Evolutionary conservation across 2,797 vertebrate genomes (phyloP), one percentile per base, ranked within the genome.

Genomic region (Diplodus puntazzo): DNA sequence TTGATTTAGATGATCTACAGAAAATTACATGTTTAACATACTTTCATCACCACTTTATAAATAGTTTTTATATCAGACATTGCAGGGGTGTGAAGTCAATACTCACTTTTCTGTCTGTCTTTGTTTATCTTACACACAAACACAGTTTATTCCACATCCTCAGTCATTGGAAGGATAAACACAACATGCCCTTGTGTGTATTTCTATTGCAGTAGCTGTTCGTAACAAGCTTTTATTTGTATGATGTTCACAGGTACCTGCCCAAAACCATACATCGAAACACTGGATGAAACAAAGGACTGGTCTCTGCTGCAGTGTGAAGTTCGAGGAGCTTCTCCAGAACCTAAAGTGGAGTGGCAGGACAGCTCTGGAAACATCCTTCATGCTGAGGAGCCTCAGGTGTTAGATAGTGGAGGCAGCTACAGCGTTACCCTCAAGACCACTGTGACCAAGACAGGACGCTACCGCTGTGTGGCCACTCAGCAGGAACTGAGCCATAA

Each of bases 221-320:
- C 6, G 3, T 34, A 34, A 34, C 30, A 34, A 6, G 30, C 30
- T 25, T 45, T 0, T 23, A 1, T 9, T 30, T 34, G 7, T 34
- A 6, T 34, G 30, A 10, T 49, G 2, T 45, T 55, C 10, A 20
- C 55, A 81, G 79, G 27, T 1, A 68, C 57, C n/a, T 43, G 30
- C 30, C 30, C 0, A 9, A 0, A 12, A 6, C 67, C 73, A 0
- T 0, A 7, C 30, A 7, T 34, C 30, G 1, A 7, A 1, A 16
- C 0, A 10, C 0, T 54, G 3, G 0, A 27, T 1, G 4, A 1
- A 1, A 53, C 68, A 43, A 0, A 27, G 7, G 20, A 21, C 0
- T 0, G 49, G 23, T 5, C 1, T 0, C 25, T 34, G 10, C 42
- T 81, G 27, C 18, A 25, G 30, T 81, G 79, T 72, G 4, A n/a